Evolutionary conservation across 2,113 vertebrate genomes (phyloP).

Genomic region (Atractosteus spatula): DNA sequence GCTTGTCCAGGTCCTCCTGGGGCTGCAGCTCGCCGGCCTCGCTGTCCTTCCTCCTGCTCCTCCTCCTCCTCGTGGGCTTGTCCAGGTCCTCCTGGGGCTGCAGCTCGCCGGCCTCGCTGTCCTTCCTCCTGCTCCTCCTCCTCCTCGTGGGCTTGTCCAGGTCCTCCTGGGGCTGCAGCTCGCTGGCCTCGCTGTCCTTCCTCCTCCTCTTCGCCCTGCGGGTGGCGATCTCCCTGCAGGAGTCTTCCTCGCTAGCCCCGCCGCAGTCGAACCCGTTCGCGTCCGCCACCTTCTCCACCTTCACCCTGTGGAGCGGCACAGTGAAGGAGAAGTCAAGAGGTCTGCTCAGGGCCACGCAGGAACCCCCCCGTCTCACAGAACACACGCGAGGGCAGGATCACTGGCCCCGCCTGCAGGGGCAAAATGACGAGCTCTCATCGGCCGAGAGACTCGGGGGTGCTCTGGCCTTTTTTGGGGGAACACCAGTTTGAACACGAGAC

Average conservation of each 20-base stretch:
- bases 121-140: constrained; percentile 18
- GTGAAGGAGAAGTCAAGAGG: too few relatives aligned
- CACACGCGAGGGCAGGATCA: too few relatives aligned
- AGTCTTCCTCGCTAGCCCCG: neutral
- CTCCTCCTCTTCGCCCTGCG: neutral
- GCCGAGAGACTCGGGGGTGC: too few relatives aligned
- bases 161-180: too few relatives aligned
- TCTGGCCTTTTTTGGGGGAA: too few relatives aligned
- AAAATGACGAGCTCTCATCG: too few relatives aligned
- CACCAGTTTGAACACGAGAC: too few relatives aligned
- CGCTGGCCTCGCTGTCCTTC: too few relatives aligned
- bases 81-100: neutral
- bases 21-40: neutral
- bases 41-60: constrained; percentile 40
- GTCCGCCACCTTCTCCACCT: constrained; percentile 41
- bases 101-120: neutral
- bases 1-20: neutral
- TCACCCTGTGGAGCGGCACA: constrained; percentile 50
- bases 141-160: constrained; percentile 41
- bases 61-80: constrained; percentile 23
- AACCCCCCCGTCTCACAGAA: too few relatives aligned
- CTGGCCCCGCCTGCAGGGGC: too few relatives aligned
- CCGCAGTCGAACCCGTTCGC: constrained; percentile 29
- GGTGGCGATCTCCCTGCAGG: neutral
- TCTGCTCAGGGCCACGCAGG: too few relatives aligned